Evolutionary conservation across 2,113 vertebrate species (phyloP).

Genomic region (Motacilla alba): DNA sequence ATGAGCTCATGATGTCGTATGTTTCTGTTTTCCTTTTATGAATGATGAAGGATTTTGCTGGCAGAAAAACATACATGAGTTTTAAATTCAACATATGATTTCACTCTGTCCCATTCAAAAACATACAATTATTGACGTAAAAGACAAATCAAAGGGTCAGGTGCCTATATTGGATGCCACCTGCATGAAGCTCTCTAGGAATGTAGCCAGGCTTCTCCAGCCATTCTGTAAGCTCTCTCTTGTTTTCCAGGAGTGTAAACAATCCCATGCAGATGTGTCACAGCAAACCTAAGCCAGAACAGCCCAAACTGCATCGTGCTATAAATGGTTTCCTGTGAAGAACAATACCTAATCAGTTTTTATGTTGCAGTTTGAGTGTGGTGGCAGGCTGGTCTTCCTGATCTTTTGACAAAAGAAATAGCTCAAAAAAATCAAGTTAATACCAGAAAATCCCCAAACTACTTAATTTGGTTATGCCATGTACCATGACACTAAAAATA

Average conservation of each 20-base stretch:
- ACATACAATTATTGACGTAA: neutral
- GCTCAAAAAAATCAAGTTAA: neutral
- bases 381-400: neutral
- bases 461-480: neutral
- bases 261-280: neutral
- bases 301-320: neutral
- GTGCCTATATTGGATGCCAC: neutral
- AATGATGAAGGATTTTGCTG: neutral
- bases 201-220: neutral
- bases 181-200: neutral
- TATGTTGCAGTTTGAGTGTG: neutral
- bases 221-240: neutral
- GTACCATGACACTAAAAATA: neutral
- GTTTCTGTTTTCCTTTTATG: neutral
- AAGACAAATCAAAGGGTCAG: neutral
- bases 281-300: neutral
- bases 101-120: neutral
- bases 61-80: neutral
- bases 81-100: neutral
- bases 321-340: neutral
- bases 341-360: neutral
- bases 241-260: neutral
- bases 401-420: neutral
- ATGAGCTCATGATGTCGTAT: neutral
- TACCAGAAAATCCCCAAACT: neutral